Conservation (phyloP, 2,113 vertebrate species). For the Benitochromis conjunctus region DNA sequence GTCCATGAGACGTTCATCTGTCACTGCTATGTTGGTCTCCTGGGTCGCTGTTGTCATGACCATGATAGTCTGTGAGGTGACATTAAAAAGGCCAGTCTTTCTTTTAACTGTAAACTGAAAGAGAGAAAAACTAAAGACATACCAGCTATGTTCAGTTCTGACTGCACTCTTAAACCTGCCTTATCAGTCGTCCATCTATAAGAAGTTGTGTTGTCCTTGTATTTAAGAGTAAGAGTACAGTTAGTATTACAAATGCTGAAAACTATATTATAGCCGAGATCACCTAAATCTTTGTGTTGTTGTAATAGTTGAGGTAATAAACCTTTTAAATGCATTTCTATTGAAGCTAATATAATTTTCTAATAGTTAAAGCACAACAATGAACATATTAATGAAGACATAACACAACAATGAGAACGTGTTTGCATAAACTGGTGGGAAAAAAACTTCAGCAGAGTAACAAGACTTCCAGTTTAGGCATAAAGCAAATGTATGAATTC, state of each 20-base stretch:
- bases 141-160: rapidly evolving
- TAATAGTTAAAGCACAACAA: no score
- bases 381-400: no score
- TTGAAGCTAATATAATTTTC: no score
- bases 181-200: background rate
- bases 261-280: no score
- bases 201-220: background rate
- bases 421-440: no score
- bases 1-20: no score
- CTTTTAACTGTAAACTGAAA: background rate
- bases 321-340: no score
- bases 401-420: no score
- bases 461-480: background rate
- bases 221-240: rapidly evolving
- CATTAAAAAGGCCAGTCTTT: background rate
- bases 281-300: no score
- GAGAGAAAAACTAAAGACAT: background rate
- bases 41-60: background rate
- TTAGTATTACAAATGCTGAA: no score
- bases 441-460: background rate
- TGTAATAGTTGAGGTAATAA: no score
- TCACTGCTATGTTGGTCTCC: no score
- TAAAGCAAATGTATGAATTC: background rate
- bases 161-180: background rate
- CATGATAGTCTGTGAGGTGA: background rate